Evolutionary conservation across 1,140 invertebrate genomes (phyloP).

Genomic region (Psilanteris sp.): DNA sequence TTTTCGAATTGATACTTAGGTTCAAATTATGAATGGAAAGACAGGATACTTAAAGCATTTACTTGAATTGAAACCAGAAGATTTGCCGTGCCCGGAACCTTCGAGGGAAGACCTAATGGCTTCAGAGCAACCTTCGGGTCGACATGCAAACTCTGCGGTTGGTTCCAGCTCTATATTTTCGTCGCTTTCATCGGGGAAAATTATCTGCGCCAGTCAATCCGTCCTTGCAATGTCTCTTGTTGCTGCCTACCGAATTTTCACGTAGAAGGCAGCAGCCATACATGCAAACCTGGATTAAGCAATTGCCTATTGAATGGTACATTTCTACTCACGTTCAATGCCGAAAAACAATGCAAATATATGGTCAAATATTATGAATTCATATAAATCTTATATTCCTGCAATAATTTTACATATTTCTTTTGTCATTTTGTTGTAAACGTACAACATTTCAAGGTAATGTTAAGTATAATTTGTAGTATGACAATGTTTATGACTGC

Average conservation of each 20-base stretch:
- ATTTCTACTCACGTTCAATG: slow-evolving; percentile 15
- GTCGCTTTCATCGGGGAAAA: slow-evolving; percentile 61
- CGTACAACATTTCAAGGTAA: too few relatives aligned
- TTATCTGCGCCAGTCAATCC: slow-evolving; percentile 62
- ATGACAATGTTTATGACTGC: too few relatives aligned
- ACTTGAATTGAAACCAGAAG: slow-evolving; percentile 83
- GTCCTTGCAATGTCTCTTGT: slow-evolving; percentile 60
- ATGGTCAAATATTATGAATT: neutral
- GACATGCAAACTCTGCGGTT: slow-evolving; percentile 69
- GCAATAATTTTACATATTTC: too few relatives aligned
- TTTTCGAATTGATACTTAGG: too few relatives aligned
- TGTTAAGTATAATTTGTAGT: too few relatives aligned
- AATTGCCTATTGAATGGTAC: slow-evolving; percentile 12
- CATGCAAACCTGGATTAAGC: slow-evolving; percentile 30
- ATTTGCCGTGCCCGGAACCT: slow-evolving; percentile 84
- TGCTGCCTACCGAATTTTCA: slow-evolving; percentile 63
- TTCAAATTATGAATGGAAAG: slow-evolving; percentile 69
- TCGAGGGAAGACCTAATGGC: slow-evolving; percentile 76
- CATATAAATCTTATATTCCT: neutral
- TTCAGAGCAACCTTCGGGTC: slow-evolving; percentile 76
- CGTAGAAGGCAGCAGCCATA: slow-evolving; percentile 70
- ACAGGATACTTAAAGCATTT: slow-evolving; percentile 75
- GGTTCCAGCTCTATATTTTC: slow-evolving; percentile 69
- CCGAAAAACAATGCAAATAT: slow-evolving; percentile 5
- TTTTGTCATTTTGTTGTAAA: too few relatives aligned